Evolutionary conservation across 2,797 vertebrate genomes (phyloP).

Genomic region (Rhinella marina): DNA sequence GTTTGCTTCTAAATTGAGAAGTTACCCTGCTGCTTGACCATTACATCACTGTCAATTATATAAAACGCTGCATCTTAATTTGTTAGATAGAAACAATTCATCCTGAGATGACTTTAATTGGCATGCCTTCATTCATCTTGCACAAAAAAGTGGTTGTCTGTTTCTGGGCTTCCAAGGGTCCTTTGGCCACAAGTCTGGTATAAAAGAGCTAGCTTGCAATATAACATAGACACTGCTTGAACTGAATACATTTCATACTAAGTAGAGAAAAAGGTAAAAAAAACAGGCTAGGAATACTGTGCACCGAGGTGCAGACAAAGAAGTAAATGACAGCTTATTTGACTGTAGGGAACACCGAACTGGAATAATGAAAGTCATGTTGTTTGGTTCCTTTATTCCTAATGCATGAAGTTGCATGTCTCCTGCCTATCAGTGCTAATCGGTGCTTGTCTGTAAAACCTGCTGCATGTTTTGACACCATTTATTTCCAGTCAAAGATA

Average conservation of each 20-base stretch:
- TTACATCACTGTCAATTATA: neutral
- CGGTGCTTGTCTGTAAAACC: neutral
- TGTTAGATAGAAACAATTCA: neutral
- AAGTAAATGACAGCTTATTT: neutral
- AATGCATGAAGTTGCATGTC: slow-evolving; percentile 68
- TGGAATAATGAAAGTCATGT: slow-evolving; percentile 19
- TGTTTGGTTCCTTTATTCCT: slow-evolving; percentile 23
- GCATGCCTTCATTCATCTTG: slow-evolving; percentile 6
- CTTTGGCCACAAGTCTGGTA: neutral
- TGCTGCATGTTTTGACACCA: slow-evolving; percentile 15
- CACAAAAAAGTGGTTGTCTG: neutral
- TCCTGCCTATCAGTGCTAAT: slow-evolving; percentile 39
- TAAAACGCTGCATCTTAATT: neutral
- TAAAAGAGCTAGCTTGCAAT: neutral
- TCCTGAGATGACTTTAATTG: neutral
- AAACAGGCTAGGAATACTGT: neutral
- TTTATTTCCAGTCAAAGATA: slow-evolving; percentile 16
- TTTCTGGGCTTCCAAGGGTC: neutral
- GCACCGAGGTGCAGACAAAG: neutral
- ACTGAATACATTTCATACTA: neutral
- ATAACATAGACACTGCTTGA: too few relatives aligned
- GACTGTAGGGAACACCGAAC: neutral
- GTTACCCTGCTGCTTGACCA: neutral
- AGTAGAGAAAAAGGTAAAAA: too few relatives aligned
- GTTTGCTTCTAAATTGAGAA: neutral